Conservation (phyloP, 2,888 invertebrate species). For the Leptinotarsa tumamoca region DNA sequence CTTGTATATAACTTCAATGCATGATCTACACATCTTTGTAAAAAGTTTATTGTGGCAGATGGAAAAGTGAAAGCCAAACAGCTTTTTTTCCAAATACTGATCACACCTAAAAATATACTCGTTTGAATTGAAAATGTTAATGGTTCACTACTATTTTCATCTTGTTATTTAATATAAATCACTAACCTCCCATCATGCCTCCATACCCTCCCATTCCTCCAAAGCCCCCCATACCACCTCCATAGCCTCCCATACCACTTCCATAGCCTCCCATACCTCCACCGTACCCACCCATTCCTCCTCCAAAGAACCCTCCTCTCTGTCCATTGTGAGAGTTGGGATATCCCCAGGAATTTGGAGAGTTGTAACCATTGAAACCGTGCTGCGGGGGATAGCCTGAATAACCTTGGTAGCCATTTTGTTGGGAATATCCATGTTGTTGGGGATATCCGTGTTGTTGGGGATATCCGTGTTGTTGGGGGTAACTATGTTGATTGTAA, state of each 20-base stretch:
- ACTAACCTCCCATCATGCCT: constrained; percentile 35
- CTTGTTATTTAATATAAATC: not conserved
- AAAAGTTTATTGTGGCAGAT: too few relatives aligned
- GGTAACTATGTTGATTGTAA: constrained; percentile 26
- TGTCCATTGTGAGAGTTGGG: not conserved
- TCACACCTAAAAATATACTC: too few relatives aligned
- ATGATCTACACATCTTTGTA: too few relatives aligned
- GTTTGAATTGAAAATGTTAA: too few relatives aligned
- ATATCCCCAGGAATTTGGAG: not conserved
- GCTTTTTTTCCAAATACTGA: too few relatives aligned
- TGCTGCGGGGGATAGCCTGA: constrained; percentile 31
- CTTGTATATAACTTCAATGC: too few relatives aligned
- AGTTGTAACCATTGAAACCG: constrained; percentile 31
- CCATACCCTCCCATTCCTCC: constrained; percentile 41
- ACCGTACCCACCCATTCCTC: constrained; percentile 37
- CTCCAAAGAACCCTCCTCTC: constrained; percentile 27
- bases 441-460: constrained; percentile 30
- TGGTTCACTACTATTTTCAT: not conserved
- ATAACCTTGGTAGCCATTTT: constrained; percentile 12
- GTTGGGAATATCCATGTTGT: constrained; percentile 8
- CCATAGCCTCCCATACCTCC: constrained; percentile 30
- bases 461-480: constrained; percentile 25
- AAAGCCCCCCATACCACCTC: constrained; percentile 28
- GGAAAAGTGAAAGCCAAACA: too few relatives aligned
- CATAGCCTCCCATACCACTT: constrained; percentile 26